Percentiles rank a stretch among this genome's conserved stretches.
Conservation (phyloP, 2,888 invertebrate species). For the Apocheima hispidaria region DNA sequence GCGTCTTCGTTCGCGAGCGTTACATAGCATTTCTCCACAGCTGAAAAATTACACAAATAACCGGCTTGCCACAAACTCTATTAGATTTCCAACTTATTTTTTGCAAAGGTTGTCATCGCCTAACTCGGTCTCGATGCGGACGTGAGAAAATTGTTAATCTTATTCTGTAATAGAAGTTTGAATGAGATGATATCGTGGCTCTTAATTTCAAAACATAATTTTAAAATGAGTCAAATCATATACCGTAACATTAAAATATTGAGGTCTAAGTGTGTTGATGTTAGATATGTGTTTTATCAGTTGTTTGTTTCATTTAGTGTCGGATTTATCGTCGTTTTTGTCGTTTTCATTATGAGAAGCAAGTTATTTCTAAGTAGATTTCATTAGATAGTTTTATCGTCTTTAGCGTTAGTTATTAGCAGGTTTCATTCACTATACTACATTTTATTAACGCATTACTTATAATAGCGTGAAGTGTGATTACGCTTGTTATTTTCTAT, state of each 20-base stretch:
- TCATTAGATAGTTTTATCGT: too few species aligned
- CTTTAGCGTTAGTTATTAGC: too few species aligned
- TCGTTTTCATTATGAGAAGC: too few species aligned
- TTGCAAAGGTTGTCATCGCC: conserved; percentile 80
- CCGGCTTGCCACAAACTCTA: conserved; percentile 82
- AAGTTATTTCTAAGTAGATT: too few species aligned
- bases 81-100: conserved; percentile 83
- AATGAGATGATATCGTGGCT: conserved; percentile 62
- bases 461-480: too few species aligned
- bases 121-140: conserved; percentile 80
- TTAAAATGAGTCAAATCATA: not conserved
- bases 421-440: too few species aligned
- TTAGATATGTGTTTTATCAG: too few species aligned
- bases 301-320: too few species aligned
- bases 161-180: conserved; percentile 72
- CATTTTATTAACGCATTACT: too few species aligned
- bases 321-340: too few species aligned
- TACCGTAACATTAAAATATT: not conserved
- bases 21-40: conserved; percentile 78
- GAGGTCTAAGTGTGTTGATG: too few species aligned
- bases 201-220: conserved; percentile 39
- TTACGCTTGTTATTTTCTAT: conserved; percentile 13
- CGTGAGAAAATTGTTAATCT: conserved; percentile 81
- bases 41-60: conserved; percentile 82
- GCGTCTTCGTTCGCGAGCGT: conserved; percentile 78